A percentile compares a stretch with the other conserved stretches of the same genome.
These are phyloP conservation scores for Bombus superbus DNA, from an alignment of 1,140 invertebrate genomes.

Conservation along the genomic window DNA sequence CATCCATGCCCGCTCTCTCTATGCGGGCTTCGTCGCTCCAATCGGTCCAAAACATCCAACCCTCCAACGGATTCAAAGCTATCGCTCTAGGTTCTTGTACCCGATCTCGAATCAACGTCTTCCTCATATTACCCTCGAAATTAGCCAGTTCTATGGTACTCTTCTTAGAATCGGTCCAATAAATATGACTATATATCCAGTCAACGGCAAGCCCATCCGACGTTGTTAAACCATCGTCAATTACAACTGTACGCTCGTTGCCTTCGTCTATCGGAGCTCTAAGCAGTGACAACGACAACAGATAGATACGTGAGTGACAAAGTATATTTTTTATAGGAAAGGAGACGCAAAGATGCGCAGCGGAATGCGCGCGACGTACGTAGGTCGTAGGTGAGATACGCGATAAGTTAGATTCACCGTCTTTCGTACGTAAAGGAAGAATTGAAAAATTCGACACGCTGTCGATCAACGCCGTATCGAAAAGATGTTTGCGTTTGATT, in stretches of 20 bases:
- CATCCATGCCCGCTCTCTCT: constrained; percentile 97
- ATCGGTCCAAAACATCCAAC: constrained; percentile 99
- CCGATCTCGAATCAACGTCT: constrained; percentile 91
- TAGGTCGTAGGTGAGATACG: too few relatives aligned
- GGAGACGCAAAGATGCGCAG: too few relatives aligned
- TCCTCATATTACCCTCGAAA: constrained; percentile 94
- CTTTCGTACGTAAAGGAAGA: too few relatives aligned
- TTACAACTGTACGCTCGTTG: constrained; percentile 90
- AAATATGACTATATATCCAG: constrained; percentile 98
- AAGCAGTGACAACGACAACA: constrained; percentile 15
- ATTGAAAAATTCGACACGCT: not conserved
- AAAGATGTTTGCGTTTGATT: too few relatives aligned
- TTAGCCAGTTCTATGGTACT: constrained; percentile 95
- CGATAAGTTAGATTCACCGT: too few relatives aligned
- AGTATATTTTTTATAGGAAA: too few relatives aligned
- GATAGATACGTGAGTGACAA: not conserved
- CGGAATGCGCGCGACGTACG: too few relatives aligned
- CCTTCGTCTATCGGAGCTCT: constrained; percentile 96
- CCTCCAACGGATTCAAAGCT: constrained; percentile 96
- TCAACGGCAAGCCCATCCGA: constrained; percentile 97
- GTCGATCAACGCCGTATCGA: too few relatives aligned
- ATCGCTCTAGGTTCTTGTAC: constrained; percentile 97
- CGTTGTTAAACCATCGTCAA: constrained; percentile 91
- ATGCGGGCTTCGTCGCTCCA: constrained; percentile 97
- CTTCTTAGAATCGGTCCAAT: constrained; percentile 97